Evolutionary conservation across 2,797 vertebrate genomes (phyloP), one percentile per base, ranked within the genome.

Genomic region (Ataeniobius toweri): DNA sequence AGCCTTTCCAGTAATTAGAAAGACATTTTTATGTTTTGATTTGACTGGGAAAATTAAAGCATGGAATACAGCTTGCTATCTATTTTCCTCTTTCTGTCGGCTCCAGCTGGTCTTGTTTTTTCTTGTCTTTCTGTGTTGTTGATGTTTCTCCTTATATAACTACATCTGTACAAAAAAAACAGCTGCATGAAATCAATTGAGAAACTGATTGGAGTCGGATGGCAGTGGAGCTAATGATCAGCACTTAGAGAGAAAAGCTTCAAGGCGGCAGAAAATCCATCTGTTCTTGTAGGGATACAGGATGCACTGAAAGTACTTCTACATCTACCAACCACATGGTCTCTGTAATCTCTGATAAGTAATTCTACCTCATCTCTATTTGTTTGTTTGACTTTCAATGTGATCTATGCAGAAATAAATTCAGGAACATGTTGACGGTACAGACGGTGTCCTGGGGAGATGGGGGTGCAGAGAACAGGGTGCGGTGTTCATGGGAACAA

Each of bases 361-460:
- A 90, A 81, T 88, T 89, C 84, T 83, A 80, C 87, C 82, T 75
- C 82, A 86, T 61, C 56, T 75, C 79, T 78, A 83, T 79, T 80
- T 81, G 83, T 89, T 79, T 88, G 84, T 59, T 65, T 87, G 88
- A 89, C 86, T 89, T 94, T 92, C 91, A 93, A 89, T 92, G 91
- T 83, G 84, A 94, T 94, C 84, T 91, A 89, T 81, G 68, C 83
- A 82, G 84, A 86, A 92, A 93, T 94, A 90, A 91, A 91, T 92
- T 88, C 77, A 89, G 85, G 80, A 89, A 84, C 87, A 87, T 86
- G 73, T 84, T 92, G 92, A 91, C 88, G 88, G 89, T 84, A 91
- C 89, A 90, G 86, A 86, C 84, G 83, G 92, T 90, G 82, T 91
- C 87, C 84, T 18, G 26, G 79, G 90, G 86, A 86, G 63, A 56